A percentile compares a stretch with the other conserved stretches of the same genome.
phyloP scores from a whole-genome alignment of 2,113 vertebrate genomes.

The Marmota flaviventris region DNA sequence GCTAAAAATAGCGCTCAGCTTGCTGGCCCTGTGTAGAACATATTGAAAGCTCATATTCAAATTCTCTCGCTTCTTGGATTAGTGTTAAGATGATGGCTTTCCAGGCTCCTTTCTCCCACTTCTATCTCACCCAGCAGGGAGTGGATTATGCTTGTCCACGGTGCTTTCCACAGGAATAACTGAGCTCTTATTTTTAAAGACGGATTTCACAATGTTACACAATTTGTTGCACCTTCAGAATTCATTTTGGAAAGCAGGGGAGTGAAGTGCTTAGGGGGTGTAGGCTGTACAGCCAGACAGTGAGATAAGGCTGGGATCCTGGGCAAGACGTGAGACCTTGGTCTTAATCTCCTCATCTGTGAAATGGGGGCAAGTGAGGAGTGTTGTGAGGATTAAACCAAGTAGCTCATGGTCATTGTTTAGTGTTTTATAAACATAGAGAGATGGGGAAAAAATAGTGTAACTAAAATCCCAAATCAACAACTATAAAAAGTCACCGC shows the following conservation, averaged over 20 bases:
- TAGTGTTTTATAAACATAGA: neutral
- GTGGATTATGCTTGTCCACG: neutral
- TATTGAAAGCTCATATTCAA: conserved; percentile 56
- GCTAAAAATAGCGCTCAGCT: conserved; percentile 53
- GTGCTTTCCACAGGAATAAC: conserved; percentile 22
- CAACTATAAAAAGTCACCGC: neutral
- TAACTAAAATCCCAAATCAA: neutral
- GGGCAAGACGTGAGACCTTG: neutral
- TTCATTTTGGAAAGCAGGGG: neutral
- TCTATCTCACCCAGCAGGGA: conserved; percentile 31
- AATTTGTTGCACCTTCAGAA: neutral
- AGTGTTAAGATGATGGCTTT: conserved; percentile 53
- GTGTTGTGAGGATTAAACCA: neutral
- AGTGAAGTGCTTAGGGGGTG: neutral
- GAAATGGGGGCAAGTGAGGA: neutral
- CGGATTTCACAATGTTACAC: neutral
- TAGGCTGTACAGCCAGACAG: neutral
- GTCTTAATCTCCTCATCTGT: neutral
- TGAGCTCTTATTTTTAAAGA: conserved; percentile 34
- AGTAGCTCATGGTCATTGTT: neutral
- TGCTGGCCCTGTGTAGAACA: conserved; percentile 35
- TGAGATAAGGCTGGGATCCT: neutral
- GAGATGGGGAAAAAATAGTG: neutral
- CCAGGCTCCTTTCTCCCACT: neutral
- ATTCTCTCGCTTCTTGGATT: conserved; percentile 53